These are phyloP conservation scores for Xenops minutus DNA, from an alignment of 2,797 vertebrate species.

Conservation along the genomic window DNA sequence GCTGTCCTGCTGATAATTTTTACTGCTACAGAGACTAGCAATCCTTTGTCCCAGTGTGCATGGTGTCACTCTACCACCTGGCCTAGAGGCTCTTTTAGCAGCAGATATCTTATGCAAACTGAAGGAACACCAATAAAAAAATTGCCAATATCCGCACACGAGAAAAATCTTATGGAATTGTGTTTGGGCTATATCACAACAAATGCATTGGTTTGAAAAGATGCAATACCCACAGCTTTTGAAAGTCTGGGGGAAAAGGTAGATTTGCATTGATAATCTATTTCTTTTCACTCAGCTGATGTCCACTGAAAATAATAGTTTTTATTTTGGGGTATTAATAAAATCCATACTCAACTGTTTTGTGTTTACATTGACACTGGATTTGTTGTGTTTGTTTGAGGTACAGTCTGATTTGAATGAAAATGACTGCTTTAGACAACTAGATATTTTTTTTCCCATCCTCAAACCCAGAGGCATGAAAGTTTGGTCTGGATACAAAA, in stretches of 20 bases:
- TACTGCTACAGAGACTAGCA: background rate
- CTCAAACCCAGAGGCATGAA: background rate
- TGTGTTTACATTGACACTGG: background rate
- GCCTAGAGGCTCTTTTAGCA: background rate
- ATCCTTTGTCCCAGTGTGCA: background rate
- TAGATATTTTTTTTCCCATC: background rate
- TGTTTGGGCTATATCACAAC: background rate
- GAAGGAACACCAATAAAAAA: background rate
- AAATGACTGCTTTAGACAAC: background rate
- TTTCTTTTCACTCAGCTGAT: background rate
- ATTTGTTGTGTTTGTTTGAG: background rate
- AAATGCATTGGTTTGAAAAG: background rate
- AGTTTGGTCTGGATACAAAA: background rate
- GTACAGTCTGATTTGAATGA: background rate
- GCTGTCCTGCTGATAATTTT: background rate
- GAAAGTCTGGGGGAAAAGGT: background rate
- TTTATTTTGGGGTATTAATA: background rate
- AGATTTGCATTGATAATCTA: background rate
- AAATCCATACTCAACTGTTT: background rate
- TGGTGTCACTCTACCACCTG: background rate
- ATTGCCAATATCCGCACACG: background rate
- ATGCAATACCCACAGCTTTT: background rate
- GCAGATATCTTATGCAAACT: background rate
- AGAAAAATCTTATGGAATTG: background rate
- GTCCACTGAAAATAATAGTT: background rate